Conservation (phyloP, 2,888 invertebrate genomes). For the Eretmocerus hayati region DNA sequence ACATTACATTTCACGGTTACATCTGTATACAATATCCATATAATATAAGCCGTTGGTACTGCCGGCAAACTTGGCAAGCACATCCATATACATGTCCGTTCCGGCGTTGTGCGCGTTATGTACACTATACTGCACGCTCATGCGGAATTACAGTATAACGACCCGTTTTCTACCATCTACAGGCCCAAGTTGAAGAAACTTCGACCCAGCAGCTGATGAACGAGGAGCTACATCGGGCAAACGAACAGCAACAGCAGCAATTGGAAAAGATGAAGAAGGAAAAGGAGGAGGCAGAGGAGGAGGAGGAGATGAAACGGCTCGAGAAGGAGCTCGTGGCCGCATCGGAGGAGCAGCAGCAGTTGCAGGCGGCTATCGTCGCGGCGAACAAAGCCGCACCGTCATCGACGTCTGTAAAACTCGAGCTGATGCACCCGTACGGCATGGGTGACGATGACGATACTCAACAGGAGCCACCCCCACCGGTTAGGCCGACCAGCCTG, state of each 20-base stretch:
- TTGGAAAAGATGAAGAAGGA: constrained; percentile 17
- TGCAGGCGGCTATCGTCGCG: neutral
- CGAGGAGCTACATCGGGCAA: too few relatives aligned
- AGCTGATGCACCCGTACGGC: too few relatives aligned
- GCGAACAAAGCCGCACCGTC: neutral
- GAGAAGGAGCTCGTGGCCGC: constrained; percentile 3
- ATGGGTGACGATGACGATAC: neutral
- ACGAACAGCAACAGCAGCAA: constrained; percentile 50
- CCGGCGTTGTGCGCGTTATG: too few relatives aligned
- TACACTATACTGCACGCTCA: too few relatives aligned
- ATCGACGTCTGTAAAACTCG: neutral
- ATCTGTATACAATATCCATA: too few relatives aligned
- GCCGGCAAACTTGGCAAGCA: too few relatives aligned
- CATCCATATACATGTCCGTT: too few relatives aligned
- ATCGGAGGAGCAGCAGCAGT: constrained; percentile 18
- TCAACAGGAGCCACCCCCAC: constrained; percentile 6
- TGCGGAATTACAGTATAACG: constrained; percentile 20
- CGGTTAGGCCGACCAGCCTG: constrained; percentile 31
- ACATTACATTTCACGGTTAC: too few relatives aligned
- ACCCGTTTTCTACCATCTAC: constrained; percentile 4
- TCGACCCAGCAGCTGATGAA: too few relatives aligned
- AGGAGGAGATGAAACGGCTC: neutral
- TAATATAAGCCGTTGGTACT: too few relatives aligned
- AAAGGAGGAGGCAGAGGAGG: constrained; percentile 9
- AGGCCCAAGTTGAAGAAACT: neutral